Evolutionary conservation across 2,113 vertebrate genomes (phyloP).

Genomic region (Podarcis muralis): DNA sequence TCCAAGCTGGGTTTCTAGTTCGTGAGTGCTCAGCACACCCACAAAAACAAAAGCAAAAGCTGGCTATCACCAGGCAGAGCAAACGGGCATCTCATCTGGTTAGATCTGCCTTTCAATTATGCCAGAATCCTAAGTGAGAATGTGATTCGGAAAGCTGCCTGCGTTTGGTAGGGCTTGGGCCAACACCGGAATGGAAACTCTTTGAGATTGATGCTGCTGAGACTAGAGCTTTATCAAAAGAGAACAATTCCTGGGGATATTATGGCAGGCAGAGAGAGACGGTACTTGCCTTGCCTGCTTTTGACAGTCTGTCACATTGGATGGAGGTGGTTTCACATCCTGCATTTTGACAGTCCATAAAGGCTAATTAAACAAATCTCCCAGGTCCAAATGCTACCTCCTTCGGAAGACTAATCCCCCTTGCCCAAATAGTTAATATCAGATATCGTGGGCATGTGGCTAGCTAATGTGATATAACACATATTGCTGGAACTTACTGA

Average conservation of each 20-base stretch:
- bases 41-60: slow-evolving; percentile 44
- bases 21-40: slow-evolving; percentile 39
- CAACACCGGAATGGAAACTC: slow-evolving; percentile 38
- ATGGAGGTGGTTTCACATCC: slow-evolving; percentile 63
- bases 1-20: slow-evolving; percentile 39
- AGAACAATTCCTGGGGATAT: slow-evolving; percentile 35
- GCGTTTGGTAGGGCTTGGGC: slow-evolving; percentile 41
- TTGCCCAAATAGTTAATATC: slow-evolving; percentile 66
- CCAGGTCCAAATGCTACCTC: slow-evolving; percentile 62
- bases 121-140: neutral
- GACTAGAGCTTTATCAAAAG: slow-evolving; percentile 20
- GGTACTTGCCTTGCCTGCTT: slow-evolving; percentile 65
- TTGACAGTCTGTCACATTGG: slow-evolving; percentile 70
- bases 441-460: slow-evolving; percentile 57
- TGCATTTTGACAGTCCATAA: slow-evolving; percentile 70
- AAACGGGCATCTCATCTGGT: slow-evolving; percentile 62
- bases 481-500: slow-evolving; percentile 64
- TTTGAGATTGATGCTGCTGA: slow-evolving; percentile 56
- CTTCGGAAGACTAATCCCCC: slow-evolving; percentile 55
- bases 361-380: slow-evolving; percentile 73
- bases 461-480: slow-evolving; percentile 69
- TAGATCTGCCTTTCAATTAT: slow-evolving; percentile 46
- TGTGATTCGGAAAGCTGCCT: slow-evolving; percentile 1
- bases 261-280: slow-evolving; percentile 48
- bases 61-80: slow-evolving; percentile 42